Percentiles rank a stretch among this genome's conserved stretches.
phyloP scores from a whole-genome alignment of 92 coral and sea anemone species.

The Porites rus region DNA sequence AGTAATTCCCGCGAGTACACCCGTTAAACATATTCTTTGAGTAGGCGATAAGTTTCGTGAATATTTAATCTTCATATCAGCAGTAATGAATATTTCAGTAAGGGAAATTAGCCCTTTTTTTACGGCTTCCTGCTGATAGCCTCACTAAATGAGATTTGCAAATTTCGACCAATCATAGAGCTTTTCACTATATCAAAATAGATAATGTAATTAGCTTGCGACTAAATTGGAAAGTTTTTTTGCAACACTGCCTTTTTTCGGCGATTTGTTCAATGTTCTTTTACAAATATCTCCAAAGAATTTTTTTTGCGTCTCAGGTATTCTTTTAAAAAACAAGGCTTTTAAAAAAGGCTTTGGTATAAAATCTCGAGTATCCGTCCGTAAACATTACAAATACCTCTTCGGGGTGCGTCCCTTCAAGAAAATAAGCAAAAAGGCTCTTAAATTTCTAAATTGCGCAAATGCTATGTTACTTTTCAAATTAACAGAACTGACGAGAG shows the following conservation, averaged over 20 bases:
- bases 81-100: not conserved
- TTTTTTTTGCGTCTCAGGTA: too few relatives aligned
- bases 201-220: not conserved
- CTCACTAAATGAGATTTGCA: not conserved
- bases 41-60: not conserved
- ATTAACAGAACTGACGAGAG: not conserved
- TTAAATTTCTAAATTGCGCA: not conserved
- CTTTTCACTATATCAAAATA: not conserved
- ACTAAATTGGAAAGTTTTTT: too few relatives aligned
- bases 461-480: slow-evolving; percentile 13
- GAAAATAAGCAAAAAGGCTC: not conserved
- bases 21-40: not conserved
- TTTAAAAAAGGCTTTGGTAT: too few relatives aligned
- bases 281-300: too few relatives aligned
- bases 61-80: not conserved
- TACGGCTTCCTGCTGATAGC: slow-evolving; percentile 12
- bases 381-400: too few relatives aligned
- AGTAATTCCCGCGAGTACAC: not conserved
- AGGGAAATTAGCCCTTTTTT: not conserved
- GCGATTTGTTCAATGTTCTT: too few relatives aligned
- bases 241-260: too few relatives aligned
- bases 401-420: not conserved
- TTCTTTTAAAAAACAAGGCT: too few relatives aligned
- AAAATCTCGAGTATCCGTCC: too few relatives aligned
- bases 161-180: slow-evolving; percentile 1